Conservation (phyloP, 2,113 vertebrate genomes). For the Melanerpes formicivorus region DNA sequence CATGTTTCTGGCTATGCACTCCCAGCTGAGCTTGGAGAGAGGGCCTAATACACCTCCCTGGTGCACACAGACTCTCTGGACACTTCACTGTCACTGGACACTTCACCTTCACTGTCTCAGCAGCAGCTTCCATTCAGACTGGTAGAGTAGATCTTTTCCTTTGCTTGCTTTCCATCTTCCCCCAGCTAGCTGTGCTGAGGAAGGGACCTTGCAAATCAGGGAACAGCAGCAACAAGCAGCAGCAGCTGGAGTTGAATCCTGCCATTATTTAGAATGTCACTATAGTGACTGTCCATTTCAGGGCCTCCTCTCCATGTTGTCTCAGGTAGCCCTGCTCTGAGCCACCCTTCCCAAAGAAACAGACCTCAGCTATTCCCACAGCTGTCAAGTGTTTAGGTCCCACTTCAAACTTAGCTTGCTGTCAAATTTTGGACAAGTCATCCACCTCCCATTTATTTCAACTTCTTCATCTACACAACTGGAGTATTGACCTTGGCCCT, state of each 20-base stretch:
- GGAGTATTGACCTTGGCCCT: neutral
- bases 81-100: neutral
- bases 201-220: neutral
- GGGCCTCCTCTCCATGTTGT: neutral
- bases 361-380: neutral
- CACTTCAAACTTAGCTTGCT: neutral
- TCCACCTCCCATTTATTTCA: neutral
- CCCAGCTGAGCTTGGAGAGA: neutral
- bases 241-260: neutral
- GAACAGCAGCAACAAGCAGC: neutral
- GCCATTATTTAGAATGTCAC: neutral
- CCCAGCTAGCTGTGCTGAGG: neutral
- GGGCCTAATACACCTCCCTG: neutral
- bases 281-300: neutral
- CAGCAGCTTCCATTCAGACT: neutral
- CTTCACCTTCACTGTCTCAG: neutral
- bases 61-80: neutral
- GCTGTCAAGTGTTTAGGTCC: neutral
- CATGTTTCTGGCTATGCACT: neutral
- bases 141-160: neutral
- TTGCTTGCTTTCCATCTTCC: neutral
- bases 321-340: neutral
- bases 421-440: neutral
- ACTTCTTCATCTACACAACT: neutral
- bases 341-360: neutral